Conservation (phyloP, 2,888 invertebrate species). For the Epirrhoe alternata region DNA sequence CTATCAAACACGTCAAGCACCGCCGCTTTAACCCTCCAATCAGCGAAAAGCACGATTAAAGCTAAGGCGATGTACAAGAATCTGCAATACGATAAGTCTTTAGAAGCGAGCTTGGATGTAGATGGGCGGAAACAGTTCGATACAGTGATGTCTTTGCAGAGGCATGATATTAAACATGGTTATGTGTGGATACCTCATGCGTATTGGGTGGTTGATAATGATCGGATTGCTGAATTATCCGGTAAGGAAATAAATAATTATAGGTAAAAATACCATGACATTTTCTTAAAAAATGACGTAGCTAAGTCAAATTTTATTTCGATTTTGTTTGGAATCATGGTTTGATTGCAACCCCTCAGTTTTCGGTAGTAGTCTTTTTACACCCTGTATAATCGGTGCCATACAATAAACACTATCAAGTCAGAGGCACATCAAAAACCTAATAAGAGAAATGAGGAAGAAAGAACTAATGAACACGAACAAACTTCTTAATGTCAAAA, state of each 20-base stretch:
- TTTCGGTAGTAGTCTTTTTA: too few species aligned
- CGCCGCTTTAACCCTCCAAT: constrained; percentile 86
- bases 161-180: constrained; percentile 86
- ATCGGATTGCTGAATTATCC: constrained; percentile 88
- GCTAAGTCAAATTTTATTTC: neutral
- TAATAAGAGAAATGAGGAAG: too few species aligned
- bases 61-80: constrained; percentile 90
- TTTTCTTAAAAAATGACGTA: too few species aligned
- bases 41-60: constrained; percentile 87
- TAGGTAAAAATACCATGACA: too few species aligned
- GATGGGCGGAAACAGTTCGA: constrained; percentile 90
- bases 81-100: constrained; percentile 87
- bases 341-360: too few species aligned
- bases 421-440: neutral
- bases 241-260: too few species aligned
- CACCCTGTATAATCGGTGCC: too few species aligned
- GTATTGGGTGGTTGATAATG: constrained; percentile 89
- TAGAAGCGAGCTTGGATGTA: constrained; percentile 89
- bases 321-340: too few species aligned
- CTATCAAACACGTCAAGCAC: constrained; percentile 72
- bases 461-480: too few species aligned
- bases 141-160: constrained; percentile 85
- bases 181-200: constrained; percentile 89
- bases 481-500: too few species aligned
- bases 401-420: too few species aligned